phyloP scores from a whole-genome alignment of 2,797 vertebrate genomes.

The Argyrosomus regius region DNA sequence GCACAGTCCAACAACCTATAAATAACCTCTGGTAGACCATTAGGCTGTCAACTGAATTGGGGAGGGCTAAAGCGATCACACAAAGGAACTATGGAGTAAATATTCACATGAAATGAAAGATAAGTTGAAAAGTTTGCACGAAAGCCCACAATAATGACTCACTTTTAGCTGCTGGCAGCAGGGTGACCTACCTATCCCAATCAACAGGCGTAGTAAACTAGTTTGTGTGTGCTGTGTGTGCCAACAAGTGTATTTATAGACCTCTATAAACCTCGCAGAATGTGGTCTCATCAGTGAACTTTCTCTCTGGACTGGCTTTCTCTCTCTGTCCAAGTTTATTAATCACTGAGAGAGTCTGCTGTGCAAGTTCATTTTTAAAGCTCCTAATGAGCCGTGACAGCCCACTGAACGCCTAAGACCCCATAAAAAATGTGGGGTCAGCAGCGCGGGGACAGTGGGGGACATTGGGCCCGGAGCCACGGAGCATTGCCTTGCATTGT shows the following conservation, averaged over 20 bases:
- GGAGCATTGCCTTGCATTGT: slow-evolving; percentile 66
- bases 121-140: neutral
- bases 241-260: slow-evolving; percentile 48
- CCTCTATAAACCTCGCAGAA: slow-evolving; percentile 43
- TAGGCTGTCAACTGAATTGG: slow-evolving; percentile 43
- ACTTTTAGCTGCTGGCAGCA: neutral
- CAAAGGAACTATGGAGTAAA: slow-evolving; percentile 26
- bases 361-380: slow-evolving; percentile 80
- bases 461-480: slow-evolving; percentile 65
- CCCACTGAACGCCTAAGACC: slow-evolving; percentile 77
- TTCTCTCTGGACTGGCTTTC: slow-evolving; percentile 37
- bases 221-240: neutral
- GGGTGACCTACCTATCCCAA: neutral
- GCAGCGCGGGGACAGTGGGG: slow-evolving; percentile 60
- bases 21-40: slow-evolving; percentile 65
- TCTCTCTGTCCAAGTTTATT: slow-evolving; percentile 73
- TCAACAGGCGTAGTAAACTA: neutral
- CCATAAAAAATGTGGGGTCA: slow-evolving; percentile 85
- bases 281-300: slow-evolving; percentile 51
- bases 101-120: slow-evolving; percentile 14
- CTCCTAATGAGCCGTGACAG: slow-evolving; percentile 81
- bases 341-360: slow-evolving; percentile 77
- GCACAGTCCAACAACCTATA: slow-evolving; percentile 59
- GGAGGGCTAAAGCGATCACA: slow-evolving; percentile 1
- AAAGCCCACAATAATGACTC: neutral